Percentiles rank a stretch among this genome's conserved stretches.
phyloP scores from a whole-genome alignment of 2,113 vertebrate species.

The Pseudorectes ferrugineus region DNA sequence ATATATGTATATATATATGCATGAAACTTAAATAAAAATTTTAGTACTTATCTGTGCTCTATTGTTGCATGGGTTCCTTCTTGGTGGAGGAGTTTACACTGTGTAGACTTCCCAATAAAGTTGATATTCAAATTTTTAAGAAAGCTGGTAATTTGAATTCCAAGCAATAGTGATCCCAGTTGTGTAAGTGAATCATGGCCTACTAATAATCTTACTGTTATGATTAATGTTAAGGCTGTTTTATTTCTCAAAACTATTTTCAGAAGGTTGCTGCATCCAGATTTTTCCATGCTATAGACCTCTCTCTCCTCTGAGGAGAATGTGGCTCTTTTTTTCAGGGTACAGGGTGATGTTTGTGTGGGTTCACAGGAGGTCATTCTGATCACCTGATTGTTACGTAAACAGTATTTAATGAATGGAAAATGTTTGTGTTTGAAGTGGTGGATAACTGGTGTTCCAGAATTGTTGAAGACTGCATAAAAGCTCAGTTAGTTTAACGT shows the following conservation, averaged over 20 bases:
- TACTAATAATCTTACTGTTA: neutral
- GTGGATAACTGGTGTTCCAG: neutral
- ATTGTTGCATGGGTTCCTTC: neutral
- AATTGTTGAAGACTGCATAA: neutral
- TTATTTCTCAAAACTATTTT: neutral
- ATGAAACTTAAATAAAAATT: neutral
- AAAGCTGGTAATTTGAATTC: neutral
- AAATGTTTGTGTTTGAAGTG: neutral
- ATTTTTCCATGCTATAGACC: neutral
- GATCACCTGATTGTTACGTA: neutral
- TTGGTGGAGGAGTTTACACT: neutral
- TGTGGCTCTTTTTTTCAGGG: neutral
- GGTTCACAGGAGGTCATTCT: neutral
- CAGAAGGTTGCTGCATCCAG: neutral
- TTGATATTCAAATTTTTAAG: neutral
- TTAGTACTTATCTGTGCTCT: neutral
- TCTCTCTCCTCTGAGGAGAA: neutral
- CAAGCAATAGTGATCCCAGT: neutral
- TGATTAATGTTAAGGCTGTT: neutral
- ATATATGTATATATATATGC: rapidly evolving
- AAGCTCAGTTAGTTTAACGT: neutral
- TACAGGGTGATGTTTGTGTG: neutral
- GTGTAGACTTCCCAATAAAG: neutral
- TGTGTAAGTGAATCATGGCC: neutral
- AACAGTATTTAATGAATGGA: neutral